These are phyloP conservation scores for Drosophila multiciliata DNA, from an alignment of 2,888 invertebrate species.

Conservation along the genomic window DNA sequence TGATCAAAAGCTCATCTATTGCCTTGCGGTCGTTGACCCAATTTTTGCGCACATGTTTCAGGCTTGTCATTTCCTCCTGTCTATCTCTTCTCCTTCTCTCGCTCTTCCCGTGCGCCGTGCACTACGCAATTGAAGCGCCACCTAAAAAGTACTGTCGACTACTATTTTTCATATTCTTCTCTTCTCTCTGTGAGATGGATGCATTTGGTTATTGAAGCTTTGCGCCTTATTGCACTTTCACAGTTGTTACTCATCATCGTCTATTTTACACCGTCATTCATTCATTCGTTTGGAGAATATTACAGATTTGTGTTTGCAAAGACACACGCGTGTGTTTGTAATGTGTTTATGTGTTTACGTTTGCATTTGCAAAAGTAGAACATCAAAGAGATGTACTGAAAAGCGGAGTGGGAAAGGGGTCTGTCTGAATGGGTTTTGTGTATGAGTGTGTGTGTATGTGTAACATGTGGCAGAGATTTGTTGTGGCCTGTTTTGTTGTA, in stretches of 20 bases:
- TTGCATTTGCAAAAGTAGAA: slow-evolving; percentile 50
- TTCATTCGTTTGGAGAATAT: slow-evolving; percentile 42
- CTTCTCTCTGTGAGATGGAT: slow-evolving; percentile 9
- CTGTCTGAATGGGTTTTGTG: not conserved
- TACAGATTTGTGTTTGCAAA: slow-evolving; percentile 51
- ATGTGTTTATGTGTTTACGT: slow-evolving; percentile 17
- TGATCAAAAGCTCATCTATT: slow-evolving; percentile 54
- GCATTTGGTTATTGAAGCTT: slow-evolving; percentile 27
- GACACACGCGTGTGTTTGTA: slow-evolving; percentile 12
- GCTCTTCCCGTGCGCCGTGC: slow-evolving; percentile 19
- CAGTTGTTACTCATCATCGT: slow-evolving; percentile 29
- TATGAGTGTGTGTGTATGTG: slow-evolving; percentile 18
- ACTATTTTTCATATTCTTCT: slow-evolving; percentile 1
- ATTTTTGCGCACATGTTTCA: slow-evolving; percentile 64
- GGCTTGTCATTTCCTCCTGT: slow-evolving; percentile 6
- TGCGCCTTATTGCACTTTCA: slow-evolving; percentile 24
- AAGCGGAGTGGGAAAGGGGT: not conserved
- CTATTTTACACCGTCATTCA: slow-evolving; percentile 64
- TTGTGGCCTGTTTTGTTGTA: slow-evolving; percentile 29
- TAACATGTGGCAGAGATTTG: slow-evolving; percentile 63
- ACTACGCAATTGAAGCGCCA: slow-evolving; percentile 20
- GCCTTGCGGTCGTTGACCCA: slow-evolving; percentile 82
- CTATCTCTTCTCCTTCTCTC: slow-evolving; percentile 13
- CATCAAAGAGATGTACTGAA: slow-evolving; percentile 28
- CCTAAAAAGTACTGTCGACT: slow-evolving; percentile 17